phyloP scores from a whole-genome alignment of 2,888 invertebrate species.

The Argynnis bischoffii region DNA sequence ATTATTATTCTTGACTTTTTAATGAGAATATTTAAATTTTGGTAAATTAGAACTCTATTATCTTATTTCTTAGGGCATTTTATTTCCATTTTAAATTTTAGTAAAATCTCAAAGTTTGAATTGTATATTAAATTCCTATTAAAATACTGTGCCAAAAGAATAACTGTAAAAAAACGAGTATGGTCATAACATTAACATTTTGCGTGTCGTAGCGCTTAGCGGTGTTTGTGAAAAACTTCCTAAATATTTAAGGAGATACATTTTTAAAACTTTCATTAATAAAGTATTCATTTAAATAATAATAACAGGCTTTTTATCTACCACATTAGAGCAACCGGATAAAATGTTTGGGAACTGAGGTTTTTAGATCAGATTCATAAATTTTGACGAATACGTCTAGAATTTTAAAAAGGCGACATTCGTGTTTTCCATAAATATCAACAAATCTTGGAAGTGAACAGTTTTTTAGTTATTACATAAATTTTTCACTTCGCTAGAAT shows the following conservation, averaged over 20 bases:
- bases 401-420: constrained; percentile 33
- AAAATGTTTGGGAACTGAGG: constrained; percentile 25
- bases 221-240: constrained; percentile 44
- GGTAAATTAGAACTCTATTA: too few relatives aligned
- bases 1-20: too few relatives aligned
- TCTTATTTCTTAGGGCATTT: too few relatives aligned
- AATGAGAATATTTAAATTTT: too few relatives aligned
- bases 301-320: too few relatives aligned
- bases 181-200: constrained; percentile 54
- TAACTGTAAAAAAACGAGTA: constrained; percentile 69
- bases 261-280: too few relatives aligned
- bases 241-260: constrained; percentile 18
- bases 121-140: constrained; percentile 64
- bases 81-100: not conserved
- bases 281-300: not conserved
- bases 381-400: constrained; percentile 33
- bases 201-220: constrained; percentile 51
- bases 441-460: constrained; percentile 8
- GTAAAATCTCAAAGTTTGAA: constrained; percentile 41
- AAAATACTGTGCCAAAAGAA: constrained; percentile 54
- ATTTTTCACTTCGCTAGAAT: not conserved
- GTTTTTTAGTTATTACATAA: constrained; percentile 2
- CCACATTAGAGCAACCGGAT: constrained; percentile 9
- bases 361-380: constrained; percentile 34
- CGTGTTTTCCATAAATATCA: constrained; percentile 30